Evolutionary conservation across 2,888 invertebrate genomes (phyloP), one percentile per base, ranked within the genome.

Genomic region (Polylopha cassiicola): DNA sequence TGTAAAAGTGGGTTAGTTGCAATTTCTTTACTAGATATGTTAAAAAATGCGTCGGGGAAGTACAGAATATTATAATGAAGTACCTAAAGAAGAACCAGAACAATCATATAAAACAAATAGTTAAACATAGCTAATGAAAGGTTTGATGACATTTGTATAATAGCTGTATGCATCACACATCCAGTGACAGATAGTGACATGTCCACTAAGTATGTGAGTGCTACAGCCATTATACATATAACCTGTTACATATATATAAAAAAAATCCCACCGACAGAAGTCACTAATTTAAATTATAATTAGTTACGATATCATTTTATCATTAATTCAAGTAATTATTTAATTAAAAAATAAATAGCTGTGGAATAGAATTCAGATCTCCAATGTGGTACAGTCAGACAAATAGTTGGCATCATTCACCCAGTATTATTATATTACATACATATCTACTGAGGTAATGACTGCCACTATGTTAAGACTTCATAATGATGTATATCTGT

Each of bases 161-260:
- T 18, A 45, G 29, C 33, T 11, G 26, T 11, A 55, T 44, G 50
- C 18, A 50, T 61, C 51, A 58, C 42, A 27, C 43, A 47, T 58
- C 59, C 60, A 62, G 57, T 62, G 58, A 64, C 57, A 55, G 50
- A 54, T 7, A 22, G 3, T 24, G 24, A 58, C 55, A 41, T 57
- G 52, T 54, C 59, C 46, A 20, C 47, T 47, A 27, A 47, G 29
- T 30, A 4, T 27, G 39, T 39, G 43, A 47, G 23, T 28, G 36
- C 46, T 38, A 30, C 14, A 15, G 14, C 20, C 6, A 21, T 22
- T 8, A 17, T 21, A 37, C 17, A 39, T 27, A 24, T 5, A 23
- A 23, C 8, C 10, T 2, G 6, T 9, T 4, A 16, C 13, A 28
- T 4, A 16, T 10, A 5, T 3, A 8, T 17, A 28, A 2, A n/a